Evolutionary conservation across 2,113 vertebrate species (phyloP).

Genomic region (Noturus placidus): DNA sequence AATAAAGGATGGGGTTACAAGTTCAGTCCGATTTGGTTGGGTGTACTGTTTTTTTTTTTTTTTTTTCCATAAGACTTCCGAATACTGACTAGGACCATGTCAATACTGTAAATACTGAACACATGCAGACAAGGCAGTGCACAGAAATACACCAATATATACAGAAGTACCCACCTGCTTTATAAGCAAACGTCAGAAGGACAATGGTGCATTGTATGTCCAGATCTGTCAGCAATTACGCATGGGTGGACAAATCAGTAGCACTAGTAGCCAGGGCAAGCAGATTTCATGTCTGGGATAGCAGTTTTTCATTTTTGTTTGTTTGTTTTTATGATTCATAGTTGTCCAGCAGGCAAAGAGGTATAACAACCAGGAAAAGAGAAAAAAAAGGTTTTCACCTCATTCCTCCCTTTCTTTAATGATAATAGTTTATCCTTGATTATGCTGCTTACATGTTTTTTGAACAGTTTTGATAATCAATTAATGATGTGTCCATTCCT

Average conservation of each 20-base stretch:
- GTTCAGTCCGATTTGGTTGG: conserved; percentile 36
- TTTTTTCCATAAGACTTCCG: conserved; percentile 32
- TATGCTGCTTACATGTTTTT: neutral
- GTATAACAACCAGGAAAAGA: neutral
- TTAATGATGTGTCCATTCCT: neutral
- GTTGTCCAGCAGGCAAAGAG: neutral
- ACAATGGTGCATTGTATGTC: neutral
- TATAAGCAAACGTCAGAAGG: conserved; percentile 19
- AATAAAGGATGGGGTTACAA: conserved; percentile 26
- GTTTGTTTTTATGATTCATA: neutral
- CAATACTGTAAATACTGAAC: neutral
- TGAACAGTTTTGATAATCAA: neutral
- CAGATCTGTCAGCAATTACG: neutral
- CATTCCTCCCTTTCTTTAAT: neutral
- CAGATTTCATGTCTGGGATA: neutral
- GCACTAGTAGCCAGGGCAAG: neutral
- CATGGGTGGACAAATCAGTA: neutral
- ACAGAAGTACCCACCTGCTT: neutral
- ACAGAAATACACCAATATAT: neutral
- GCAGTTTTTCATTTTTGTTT: neutral
- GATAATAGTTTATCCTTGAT: neutral
- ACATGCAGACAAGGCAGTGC: conserved; percentile 1
- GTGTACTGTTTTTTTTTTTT: conserved; percentile 21
- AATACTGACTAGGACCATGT: neutral
- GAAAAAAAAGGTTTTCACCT: neutral